These are phyloP conservation scores for Tarsius wallacei DNA, from an alignment of 2,797 vertebrate genomes.

Conservation along the genomic window DNA sequence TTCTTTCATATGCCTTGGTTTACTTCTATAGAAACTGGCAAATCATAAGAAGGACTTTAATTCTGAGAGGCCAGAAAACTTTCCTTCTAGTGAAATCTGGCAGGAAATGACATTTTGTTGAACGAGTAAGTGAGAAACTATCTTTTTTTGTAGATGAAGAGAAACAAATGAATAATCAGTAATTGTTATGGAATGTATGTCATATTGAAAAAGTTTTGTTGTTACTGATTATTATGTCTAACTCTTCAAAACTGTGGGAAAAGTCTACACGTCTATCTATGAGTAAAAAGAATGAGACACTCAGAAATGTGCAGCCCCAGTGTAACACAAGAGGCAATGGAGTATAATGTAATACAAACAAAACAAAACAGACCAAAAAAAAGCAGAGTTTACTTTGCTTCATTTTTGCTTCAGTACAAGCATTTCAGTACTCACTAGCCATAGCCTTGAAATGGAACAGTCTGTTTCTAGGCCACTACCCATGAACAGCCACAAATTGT, in stretches of 20 bases:
- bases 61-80: neutral
- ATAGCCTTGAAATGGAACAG: conserved; percentile 50
- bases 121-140: conserved; percentile 10
- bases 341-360: conserved; percentile 50
- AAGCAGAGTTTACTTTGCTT: neutral
- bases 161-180: conserved; percentile 43
- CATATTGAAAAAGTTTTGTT: neutral
- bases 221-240: conserved; percentile 1
- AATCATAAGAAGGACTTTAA: conserved; percentile 33
- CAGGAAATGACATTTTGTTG: conserved; percentile 32
- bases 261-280: neutral
- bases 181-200: conserved; percentile 48
- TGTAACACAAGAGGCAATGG: conserved; percentile 19
- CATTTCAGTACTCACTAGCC: neutral
- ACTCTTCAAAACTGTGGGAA: conserved; percentile 43
- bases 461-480: conserved; percentile 27
- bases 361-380: neutral
- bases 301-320: conserved; percentile 23
- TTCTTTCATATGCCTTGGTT: neutral
- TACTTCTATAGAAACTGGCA: neutral
- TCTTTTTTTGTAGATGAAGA: conserved; percentile 47
- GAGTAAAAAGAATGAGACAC: conserved; percentile 32
- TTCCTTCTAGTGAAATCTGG: conserved; percentile 53
- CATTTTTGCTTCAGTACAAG: conserved; percentile 31
- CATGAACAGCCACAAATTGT: conserved; percentile 2